A percentile compares a stretch with the other conserved stretches of the same genome.
Conservation (phyloP, 2,888 invertebrate species). For the Hartigia nigra region DNA sequence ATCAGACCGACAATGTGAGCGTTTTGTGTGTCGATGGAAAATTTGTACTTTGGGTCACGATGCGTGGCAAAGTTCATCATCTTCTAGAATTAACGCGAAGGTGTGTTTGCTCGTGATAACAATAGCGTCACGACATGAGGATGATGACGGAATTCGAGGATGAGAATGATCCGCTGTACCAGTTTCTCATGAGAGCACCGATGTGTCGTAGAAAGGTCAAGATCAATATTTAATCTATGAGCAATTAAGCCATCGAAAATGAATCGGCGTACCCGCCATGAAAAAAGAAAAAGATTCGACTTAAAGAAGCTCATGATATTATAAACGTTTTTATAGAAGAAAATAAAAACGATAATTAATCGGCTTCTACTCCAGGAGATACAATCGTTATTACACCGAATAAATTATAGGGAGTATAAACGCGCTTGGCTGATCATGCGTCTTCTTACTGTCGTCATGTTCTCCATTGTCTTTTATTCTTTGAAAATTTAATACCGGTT, state of each 20-base stretch:
- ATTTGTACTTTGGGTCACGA: neutral
- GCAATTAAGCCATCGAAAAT: neutral
- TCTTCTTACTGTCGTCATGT: neutral
- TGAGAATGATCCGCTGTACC: constrained; percentile 51
- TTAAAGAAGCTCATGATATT: neutral
- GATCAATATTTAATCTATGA: neutral
- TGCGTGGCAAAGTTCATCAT: neutral
- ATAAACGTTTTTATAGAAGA: neutral
- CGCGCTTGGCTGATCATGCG: neutral
- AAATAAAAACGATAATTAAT: neutral
- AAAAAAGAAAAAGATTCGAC: neutral
- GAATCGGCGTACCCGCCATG: neutral
- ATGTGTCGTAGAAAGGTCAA: constrained; percentile 34
- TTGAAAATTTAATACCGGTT: neutral
- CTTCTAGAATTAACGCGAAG: neutral
- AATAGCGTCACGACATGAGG: constrained; percentile 24
- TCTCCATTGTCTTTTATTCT: neutral
- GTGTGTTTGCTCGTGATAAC: neutral
- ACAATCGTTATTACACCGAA: neutral
- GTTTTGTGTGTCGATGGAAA: neutral
- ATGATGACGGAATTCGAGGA: constrained; percentile 58
- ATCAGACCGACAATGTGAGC: neutral
- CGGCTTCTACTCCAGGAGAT: neutral
- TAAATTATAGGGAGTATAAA: neutral
- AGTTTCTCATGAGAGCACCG: constrained; percentile 39